Conservation (phyloP, 2,888 invertebrate genomes). For the Arge pagana region DNA sequence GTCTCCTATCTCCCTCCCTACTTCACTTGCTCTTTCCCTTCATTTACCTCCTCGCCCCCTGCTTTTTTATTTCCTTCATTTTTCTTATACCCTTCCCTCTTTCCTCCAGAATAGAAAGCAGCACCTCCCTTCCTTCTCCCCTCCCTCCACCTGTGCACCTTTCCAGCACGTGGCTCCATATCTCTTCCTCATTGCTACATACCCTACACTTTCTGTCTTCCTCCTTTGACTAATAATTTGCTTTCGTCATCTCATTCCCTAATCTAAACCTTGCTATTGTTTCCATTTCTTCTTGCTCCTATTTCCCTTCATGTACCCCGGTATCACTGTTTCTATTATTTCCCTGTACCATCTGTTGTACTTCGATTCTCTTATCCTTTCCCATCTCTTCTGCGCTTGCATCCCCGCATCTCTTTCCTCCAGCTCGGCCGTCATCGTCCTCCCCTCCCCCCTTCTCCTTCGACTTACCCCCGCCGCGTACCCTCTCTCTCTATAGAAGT, state of each 20-base stretch:
- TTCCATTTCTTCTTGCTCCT: background rate
- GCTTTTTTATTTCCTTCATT: no score
- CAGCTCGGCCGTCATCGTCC: constrained; percentile 2
- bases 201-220: background rate
- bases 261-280: constrained; percentile 12
- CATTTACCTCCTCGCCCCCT: no score
- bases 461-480: constrained; percentile 15
- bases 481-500: constrained; percentile 23
- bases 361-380: no score
- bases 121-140: no score
- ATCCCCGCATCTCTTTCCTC: constrained; percentile 15
- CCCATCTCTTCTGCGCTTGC: constrained; percentile 10
- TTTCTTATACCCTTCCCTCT: no score
- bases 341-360: constrained; percentile 1
- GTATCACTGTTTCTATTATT: background rate
- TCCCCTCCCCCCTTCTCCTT: constrained; percentile 14
- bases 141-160: background rate
- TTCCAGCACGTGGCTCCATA: background rate
- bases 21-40: background rate
- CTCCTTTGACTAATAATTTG: constrained; percentile 6
- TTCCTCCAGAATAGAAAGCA: no score
- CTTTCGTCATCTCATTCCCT: constrained; percentile 17
- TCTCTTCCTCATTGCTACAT: constrained; percentile 7
- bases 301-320: constrained; percentile 8
- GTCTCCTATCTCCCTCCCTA: background rate